Evolutionary conservation across 2,888 invertebrate genomes (phyloP).

Genomic region (Diarsia dahlii): DNA sequence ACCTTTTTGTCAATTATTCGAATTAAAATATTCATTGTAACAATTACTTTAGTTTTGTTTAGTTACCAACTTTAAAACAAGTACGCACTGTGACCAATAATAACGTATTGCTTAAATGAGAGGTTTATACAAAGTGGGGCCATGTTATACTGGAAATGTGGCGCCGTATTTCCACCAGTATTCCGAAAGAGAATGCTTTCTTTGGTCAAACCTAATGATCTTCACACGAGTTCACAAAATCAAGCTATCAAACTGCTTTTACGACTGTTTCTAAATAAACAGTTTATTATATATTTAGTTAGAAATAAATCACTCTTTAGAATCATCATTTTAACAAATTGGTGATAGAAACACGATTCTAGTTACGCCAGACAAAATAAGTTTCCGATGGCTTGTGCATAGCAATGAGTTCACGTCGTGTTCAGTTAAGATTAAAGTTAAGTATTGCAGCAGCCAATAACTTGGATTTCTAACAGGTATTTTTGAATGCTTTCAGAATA

Average conservation of each 20-base stretch:
- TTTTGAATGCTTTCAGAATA: conserved; percentile 32
- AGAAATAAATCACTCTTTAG: background rate
- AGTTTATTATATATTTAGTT: too few species aligned
- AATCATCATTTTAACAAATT: background rate
- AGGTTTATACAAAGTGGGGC: too few species aligned
- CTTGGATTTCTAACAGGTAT: background rate
- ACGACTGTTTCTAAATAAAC: too few species aligned
- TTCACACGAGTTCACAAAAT: too few species aligned
- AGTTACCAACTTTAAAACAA: background rate
- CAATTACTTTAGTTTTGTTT: background rate
- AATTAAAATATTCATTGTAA: background rate
- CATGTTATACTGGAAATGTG: too few species aligned
- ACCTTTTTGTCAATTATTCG: background rate
- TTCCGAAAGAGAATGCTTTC: too few species aligned
- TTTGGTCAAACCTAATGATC: too few species aligned
- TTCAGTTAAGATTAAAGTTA: background rate
- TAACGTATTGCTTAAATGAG: too few species aligned
- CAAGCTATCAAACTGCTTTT: background rate
- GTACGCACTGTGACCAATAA: background rate
- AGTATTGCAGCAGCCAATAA: background rate
- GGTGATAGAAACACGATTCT: background rate
- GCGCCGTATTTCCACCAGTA: background rate
- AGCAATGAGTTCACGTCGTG: too few species aligned
- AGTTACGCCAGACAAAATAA: background rate
- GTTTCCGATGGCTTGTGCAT: too few species aligned